A percentile compares a stretch with the other conserved stretches of the same genome.
phyloP scores from a whole-genome alignment of 64 coral and sea anemone species.

The Catalaphyllia jardinei region DNA sequence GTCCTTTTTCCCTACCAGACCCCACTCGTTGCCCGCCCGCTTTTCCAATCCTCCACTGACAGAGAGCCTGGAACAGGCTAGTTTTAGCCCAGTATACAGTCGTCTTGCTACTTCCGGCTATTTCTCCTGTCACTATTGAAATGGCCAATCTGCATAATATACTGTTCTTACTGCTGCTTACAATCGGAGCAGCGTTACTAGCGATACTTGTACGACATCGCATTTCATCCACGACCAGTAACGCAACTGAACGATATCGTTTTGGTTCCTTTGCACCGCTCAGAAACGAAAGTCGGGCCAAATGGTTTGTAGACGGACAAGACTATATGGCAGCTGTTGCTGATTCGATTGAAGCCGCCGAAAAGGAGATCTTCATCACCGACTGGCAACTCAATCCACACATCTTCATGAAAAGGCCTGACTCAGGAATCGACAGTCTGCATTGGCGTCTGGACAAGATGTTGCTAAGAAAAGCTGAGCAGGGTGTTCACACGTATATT shows the following conservation, averaged over 20 bases:
- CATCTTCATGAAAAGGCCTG: constrained; percentile 63
- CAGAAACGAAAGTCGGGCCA: constrained; percentile 7
- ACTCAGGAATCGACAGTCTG: constrained; percentile 34
- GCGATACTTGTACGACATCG: too few relatives aligned
- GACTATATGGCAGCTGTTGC: constrained; percentile 68
- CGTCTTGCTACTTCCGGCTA: too few relatives aligned
- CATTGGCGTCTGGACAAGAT: constrained; percentile 44
- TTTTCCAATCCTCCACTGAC: too few relatives aligned
- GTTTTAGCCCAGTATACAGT: too few relatives aligned
- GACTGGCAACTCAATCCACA: constrained; percentile 61
- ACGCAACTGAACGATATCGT: constrained; percentile 7
- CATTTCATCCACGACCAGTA: too few relatives aligned
- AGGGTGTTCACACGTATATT: constrained; percentile 52
- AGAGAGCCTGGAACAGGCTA: too few relatives aligned
- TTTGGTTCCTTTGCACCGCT: constrained; percentile 55
- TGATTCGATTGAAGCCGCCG: constrained; percentile 38
- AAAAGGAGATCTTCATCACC: constrained; percentile 43
- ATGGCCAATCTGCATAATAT: too few relatives aligned
- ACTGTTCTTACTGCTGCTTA: too few relatives aligned
- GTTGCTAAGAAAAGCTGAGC: constrained; percentile 48
- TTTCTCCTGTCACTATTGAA: too few relatives aligned
- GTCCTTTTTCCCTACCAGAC: too few relatives aligned
- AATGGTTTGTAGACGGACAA: constrained; percentile 63
- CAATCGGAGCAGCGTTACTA: too few relatives aligned
- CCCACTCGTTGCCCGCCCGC: too few relatives aligned